Evolutionary conservation across 2,888 invertebrate genomes (phyloP).

Genomic region (Deilephila elpenor): DNA sequence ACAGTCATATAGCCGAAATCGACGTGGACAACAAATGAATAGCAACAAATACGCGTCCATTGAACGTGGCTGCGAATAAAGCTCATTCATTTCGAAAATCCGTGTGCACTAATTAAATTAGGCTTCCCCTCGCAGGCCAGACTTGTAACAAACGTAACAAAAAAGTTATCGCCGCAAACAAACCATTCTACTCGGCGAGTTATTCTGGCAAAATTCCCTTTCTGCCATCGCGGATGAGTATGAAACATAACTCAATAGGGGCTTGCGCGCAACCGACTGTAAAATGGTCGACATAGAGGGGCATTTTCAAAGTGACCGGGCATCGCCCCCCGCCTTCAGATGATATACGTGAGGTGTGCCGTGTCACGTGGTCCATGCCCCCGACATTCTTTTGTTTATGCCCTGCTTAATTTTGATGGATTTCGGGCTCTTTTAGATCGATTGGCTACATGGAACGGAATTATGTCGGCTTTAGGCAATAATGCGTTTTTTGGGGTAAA

Average conservation of each 20-base stretch:
- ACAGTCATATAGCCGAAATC: not conserved
- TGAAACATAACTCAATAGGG: constrained; percentile 79
- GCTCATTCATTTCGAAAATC: constrained; percentile 20
- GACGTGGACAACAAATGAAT: not conserved
- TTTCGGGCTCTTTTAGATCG: not conserved
- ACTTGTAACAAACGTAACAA: constrained; percentile 20
- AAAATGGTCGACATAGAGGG: constrained; percentile 77
- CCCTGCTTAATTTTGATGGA: not conserved
- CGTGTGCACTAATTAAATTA: constrained; percentile 16
- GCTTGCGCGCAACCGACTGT: constrained; percentile 73
- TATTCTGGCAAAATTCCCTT: constrained; percentile 53
- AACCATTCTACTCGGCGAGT: constrained; percentile 47
- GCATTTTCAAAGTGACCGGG: constrained; percentile 78
- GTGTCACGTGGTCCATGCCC: constrained; percentile 40
- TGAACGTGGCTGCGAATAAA: constrained; percentile 12
- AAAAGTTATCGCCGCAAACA: constrained; percentile 39
- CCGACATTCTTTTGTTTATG: constrained; percentile 42
- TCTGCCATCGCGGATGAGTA: constrained; percentile 58
- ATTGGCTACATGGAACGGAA: not conserved
- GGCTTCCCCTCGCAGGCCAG: not conserved
- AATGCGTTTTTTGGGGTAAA: too few species aligned
- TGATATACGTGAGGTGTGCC: constrained; percentile 68
- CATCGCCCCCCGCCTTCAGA: constrained; percentile 44
- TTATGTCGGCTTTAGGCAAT: not conserved
- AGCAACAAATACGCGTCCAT: not conserved